Conservation (phyloP, 2,797 vertebrate species). For the Chiroxiphia lanceolata region DNA sequence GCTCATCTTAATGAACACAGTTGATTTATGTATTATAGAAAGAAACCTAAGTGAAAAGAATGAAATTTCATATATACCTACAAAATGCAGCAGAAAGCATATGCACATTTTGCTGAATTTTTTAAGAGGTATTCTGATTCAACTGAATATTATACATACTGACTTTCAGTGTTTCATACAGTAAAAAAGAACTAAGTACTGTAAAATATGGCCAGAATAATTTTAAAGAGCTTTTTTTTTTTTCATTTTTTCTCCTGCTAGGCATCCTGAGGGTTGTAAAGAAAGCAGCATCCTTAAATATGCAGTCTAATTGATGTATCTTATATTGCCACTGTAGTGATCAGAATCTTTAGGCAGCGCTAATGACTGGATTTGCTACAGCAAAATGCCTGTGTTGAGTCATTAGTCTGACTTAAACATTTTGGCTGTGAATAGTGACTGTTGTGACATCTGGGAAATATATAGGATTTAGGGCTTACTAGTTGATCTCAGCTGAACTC, state of each 20-base stretch:
- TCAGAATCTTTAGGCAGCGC: background rate
- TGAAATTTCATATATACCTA: background rate
- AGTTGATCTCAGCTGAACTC: background rate
- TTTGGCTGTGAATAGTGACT: background rate
- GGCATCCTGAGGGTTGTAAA: background rate
- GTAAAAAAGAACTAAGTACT: background rate
- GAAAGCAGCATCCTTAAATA: background rate
- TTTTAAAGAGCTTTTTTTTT: background rate
- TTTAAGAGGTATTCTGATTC: background rate
- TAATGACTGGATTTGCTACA: background rate
- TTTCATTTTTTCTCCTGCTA: background rate
- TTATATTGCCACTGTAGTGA: background rate
- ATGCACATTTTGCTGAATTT: background rate
- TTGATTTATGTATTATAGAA: background rate
- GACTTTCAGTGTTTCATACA: background rate
- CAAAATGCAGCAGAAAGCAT: background rate
- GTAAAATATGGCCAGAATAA: background rate
- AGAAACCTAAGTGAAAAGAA: background rate
- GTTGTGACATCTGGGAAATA: background rate
- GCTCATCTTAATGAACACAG: background rate
- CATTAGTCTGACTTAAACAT: background rate
- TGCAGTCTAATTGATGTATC: background rate
- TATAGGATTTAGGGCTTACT: background rate
- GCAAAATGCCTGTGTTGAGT: background rate
- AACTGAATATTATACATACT: background rate